Evolutionary conservation across 2,797 vertebrate genomes (phyloP).

Genomic region (Danio albolineatus): DNA sequence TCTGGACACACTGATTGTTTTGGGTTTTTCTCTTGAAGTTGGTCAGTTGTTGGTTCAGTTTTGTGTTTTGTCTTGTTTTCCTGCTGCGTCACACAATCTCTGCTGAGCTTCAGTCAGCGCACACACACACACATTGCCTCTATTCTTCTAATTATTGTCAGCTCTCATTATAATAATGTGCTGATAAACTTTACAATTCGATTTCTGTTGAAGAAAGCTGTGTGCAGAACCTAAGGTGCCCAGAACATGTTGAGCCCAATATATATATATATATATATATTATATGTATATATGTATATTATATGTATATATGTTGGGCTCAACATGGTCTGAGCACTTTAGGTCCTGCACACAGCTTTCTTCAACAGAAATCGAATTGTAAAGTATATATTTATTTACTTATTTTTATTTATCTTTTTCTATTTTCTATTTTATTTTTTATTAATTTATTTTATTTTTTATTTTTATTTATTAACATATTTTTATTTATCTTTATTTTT

Average conservation of each 20-base stretch:
- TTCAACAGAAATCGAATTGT: too few relatives aligned
- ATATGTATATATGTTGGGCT: too few relatives aligned
- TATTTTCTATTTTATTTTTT: too few relatives aligned
- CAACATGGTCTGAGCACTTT: too few relatives aligned
- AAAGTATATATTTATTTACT: too few relatives aligned
- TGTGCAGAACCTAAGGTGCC: background rate
- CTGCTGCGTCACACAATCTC: background rate
- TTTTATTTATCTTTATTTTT: too few relatives aligned
- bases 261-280: too few relatives aligned
- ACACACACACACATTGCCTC: background rate
- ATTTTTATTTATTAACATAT: too few relatives aligned
- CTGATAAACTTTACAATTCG: background rate
- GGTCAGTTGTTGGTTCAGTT: background rate
- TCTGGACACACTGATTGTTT: background rate
- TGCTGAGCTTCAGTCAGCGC: background rate
- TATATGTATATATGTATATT: too few relatives aligned
- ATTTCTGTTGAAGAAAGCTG: background rate
- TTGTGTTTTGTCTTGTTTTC: background rate
- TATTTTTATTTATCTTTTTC: too few relatives aligned
- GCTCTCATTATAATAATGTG: background rate
- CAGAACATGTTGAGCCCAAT: background rate
- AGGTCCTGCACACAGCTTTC: too few relatives aligned
- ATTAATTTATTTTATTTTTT: too few relatives aligned
- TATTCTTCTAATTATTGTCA: background rate
- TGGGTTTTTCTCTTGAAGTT: background rate